phyloP scores from a whole-genome alignment of 2,113 vertebrate species.

The Silurus glanis region DNA sequence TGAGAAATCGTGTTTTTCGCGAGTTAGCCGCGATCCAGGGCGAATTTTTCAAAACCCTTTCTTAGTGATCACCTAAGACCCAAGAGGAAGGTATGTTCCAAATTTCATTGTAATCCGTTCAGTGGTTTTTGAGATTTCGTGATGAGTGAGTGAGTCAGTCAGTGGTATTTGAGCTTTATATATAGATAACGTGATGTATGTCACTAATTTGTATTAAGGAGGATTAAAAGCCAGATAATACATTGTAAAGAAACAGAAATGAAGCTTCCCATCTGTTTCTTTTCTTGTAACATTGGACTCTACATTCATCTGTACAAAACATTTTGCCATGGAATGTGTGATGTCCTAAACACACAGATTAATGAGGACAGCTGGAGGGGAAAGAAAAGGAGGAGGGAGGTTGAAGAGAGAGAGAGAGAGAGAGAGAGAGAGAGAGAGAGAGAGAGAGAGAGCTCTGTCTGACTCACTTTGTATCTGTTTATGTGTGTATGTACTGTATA shows the following conservation, averaged over 20 bases:
- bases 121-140: too few species aligned
- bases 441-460: neutral
- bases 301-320: slow-evolving; percentile 31
- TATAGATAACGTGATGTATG: neutral
- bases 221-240: neutral
- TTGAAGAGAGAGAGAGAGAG: neutral
- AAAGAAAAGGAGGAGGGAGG: slow-evolving; percentile 6
- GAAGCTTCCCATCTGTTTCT: neutral
- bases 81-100: too few species aligned
- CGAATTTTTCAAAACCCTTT: too few species aligned
- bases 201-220: neutral
- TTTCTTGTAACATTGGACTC: neutral
- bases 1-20: too few species aligned
- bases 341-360: slow-evolving; percentile 22
- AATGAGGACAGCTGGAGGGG: slow-evolving; percentile 29
- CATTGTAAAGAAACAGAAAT: neutral
- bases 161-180: too few species aligned
- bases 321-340: slow-evolving; percentile 47
- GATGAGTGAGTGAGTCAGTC: too few species aligned
- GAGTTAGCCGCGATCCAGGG: too few species aligned
- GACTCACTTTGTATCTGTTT: neutral
- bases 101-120: too few species aligned
- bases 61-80: too few species aligned
- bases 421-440: too few species aligned
- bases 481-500: neutral